Percentiles rank a stretch among this genome's conserved stretches.
These are phyloP conservation scores for Peromyscus californicus DNA, from an alignment of 2,113 vertebrate genomes.

Conservation along the genomic window DNA sequence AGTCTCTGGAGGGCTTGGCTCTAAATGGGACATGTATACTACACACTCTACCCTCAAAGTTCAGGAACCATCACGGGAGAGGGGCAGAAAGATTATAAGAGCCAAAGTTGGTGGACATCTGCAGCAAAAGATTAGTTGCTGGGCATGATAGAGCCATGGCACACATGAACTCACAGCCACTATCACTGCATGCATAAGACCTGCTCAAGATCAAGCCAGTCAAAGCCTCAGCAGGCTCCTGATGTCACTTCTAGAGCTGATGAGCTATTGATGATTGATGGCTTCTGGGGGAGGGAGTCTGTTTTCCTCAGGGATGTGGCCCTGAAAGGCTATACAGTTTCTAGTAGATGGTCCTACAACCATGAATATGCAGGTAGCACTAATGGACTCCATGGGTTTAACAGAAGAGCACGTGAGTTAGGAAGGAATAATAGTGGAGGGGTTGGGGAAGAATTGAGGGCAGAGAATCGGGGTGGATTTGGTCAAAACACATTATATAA, in stretches of 20 bases:
- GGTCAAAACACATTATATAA: not conserved
- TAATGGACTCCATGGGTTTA: not conserved
- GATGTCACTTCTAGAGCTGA: not conserved
- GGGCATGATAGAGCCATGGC: not conserved
- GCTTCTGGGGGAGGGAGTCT: not conserved
- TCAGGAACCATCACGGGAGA: not conserved
- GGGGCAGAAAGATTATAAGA: not conserved
- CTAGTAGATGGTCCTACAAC: too few species aligned
- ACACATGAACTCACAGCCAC: not conserved
- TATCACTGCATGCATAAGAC: not conserved
- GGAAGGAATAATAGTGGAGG: not conserved
- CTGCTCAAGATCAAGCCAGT: not conserved
- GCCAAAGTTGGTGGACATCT: not conserved
- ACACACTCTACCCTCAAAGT: not conserved
- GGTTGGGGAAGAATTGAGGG: not conserved
- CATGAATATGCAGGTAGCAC: not conserved
- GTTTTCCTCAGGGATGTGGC: not conserved
- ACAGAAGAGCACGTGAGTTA: not conserved
- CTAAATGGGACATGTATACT: not conserved
- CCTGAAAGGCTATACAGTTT: not conserved
- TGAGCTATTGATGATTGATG: not conserved
- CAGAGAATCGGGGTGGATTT: too few species aligned
- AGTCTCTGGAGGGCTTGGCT: not conserved
- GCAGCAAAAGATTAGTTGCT: not conserved
- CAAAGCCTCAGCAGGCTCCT: not conserved